Evolutionary conservation across 2,888 invertebrate genomes (phyloP), one percentile per base, ranked within the genome.

Genomic region (Trichogramma dendrolimi): DNA sequence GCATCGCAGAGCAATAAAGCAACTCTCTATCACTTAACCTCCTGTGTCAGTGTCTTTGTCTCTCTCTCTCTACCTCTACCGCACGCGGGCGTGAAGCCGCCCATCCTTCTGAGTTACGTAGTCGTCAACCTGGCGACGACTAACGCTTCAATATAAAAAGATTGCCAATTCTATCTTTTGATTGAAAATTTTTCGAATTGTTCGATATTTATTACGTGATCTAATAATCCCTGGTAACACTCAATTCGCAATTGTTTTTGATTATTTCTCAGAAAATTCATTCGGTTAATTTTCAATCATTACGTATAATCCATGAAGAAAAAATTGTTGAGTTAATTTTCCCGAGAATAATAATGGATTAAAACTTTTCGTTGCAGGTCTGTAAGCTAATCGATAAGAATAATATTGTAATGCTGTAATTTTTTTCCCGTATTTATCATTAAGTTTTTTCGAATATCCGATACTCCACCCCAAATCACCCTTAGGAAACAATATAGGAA

Each of bases 391-490:
- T 42, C 61, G 53, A 14, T 57, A 57, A 6, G 47, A 40, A 40
- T 61, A 61, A 61, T 53, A 61, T 39, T 61, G 61, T 14, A 61
- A 42, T n/a, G n/a, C n/a, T n/a, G n/a, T n/a, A 14, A 43, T 43
- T 1, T 47, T 52, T 8, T 57, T n/a, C 10, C 47, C 39, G 27
- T 40, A 46, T 8, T 41, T 8, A 42, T 2, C 55, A n/a, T 46
- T 39, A 7, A 6, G 6, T 11, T 50, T 52, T 11, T 56, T 40
- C 11, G 2, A 14, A 14, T 50, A 56, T 8, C 38, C n/a, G 8
- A 44, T 52, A 49, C 47, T 59, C 59, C 56, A 63, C 7, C 63
- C 60, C 39, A 60, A 55, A 59, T 62, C 62, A 5, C 42, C 58
- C 38, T 6, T n/a, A n/a, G 59, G 59, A 51, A 62, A 59, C 6